Evolutionary conservation across 2,113 vertebrate species (phyloP).

Genomic region (Gobius niger): DNA sequence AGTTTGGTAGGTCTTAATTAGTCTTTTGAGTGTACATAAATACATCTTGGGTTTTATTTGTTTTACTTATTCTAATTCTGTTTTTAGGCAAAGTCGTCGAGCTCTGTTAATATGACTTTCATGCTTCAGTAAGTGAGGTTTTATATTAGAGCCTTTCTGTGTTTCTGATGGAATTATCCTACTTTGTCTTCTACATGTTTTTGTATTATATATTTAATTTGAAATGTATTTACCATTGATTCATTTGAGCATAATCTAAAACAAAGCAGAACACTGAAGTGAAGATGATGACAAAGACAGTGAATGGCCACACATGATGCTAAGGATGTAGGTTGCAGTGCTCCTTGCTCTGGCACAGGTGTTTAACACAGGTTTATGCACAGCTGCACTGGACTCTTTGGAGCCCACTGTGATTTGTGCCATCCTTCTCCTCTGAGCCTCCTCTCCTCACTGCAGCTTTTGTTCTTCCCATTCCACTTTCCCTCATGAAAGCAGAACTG

Average conservation of each 20-base stretch:
- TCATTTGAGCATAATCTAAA: too few species aligned
- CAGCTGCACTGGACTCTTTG: conserved; percentile 39
- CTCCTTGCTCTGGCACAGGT: conserved; percentile 16
- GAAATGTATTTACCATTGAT: too few species aligned
- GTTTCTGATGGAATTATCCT: neutral
- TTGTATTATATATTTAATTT: too few species aligned
- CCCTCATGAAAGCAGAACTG: conserved; percentile 72
- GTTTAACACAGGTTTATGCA: conserved; percentile 53
- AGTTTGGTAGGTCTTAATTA: conserved; percentile 79
- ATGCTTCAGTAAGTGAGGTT: conserved; percentile 85
- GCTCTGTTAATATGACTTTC: conserved; percentile 73
- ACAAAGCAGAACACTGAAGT: too few species aligned
- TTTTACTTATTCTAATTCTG: conserved; percentile 20
- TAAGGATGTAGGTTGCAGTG: conserved; percentile 19
- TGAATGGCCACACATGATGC: neutral
- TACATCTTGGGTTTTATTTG: neutral
- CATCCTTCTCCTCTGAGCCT: conserved; percentile 40
- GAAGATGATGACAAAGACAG: neutral
- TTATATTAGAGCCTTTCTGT: neutral
- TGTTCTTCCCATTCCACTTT: conserved; percentile 66
- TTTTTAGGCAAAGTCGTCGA: conserved; percentile 88
- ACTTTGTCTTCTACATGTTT: neutral
- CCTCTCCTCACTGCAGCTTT: conserved; percentile 53
- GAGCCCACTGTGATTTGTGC: conserved; percentile 41
- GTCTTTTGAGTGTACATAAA: neutral